Evolutionary conservation across 1,140 invertebrate species (phyloP), one percentile per base, ranked within the genome.

Genomic region (Homalodisca vitripennis): DNA sequence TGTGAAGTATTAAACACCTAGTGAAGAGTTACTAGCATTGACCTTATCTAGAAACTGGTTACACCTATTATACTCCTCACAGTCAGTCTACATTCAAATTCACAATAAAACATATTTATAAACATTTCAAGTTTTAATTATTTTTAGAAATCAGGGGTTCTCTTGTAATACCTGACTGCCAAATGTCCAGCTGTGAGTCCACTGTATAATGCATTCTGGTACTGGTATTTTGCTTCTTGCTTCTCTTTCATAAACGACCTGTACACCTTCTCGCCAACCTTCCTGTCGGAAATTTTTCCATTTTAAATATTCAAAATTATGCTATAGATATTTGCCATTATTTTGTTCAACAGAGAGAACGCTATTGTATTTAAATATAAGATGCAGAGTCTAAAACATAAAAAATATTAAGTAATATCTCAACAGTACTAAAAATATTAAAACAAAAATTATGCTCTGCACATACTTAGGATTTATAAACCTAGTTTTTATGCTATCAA

Each of bases 191-290:
- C 88, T 3, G 84, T 80, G 53, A 84, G 75, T 6, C 88, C 88
- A 51, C 79, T 80, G 2, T 80, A 77, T 0, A 88, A 82, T 3
- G 89, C 88, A 34, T 84, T 75, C 31, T 83, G 78, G 75, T 89
- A 89, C 34, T 84, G 85, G 70, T 85, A 79, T 74, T 86, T 85
- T 0, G 88, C 88, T 78, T 87, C 83, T 75, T 86, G 81, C 79
- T 86, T 87, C 72, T 86, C 84, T 75, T 86, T 80, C 1, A 86
- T 80, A 69, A 83, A 83, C 14, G 84, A 84, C 70, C 82, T 78
- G 70, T 82, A 84, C 0, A 74, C 73, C 75, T 84, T 81, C 12
- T 82, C 83, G 53, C 81, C 79, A 22, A 85, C 81, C 75, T 82
- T 80, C 78, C 82, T 83, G 70, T 67, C 57, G 29, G n/a, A 48